These are phyloP conservation scores for Lycopodina hypogea DNA, from an alignment of 37 sponge, comb jelly and placozoan species.

Conservation along the genomic window DNA sequence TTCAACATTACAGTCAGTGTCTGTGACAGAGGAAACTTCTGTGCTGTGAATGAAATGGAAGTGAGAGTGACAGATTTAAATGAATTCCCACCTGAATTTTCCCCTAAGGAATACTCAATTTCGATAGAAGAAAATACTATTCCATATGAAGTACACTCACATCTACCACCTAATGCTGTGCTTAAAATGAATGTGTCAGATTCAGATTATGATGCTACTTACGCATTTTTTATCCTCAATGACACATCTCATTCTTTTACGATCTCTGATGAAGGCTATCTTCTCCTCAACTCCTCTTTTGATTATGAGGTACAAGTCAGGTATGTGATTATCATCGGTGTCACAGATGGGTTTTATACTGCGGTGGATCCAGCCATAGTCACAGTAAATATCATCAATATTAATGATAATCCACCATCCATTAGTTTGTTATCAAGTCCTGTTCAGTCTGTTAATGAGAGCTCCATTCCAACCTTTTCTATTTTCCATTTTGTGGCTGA, in stretches of 20 bases:
- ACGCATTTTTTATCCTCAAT: conserved; percentile 9
- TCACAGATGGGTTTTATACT: conserved; percentile 26
- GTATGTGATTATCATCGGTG: conserved; percentile 14
- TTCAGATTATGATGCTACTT: neutral
- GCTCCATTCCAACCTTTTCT: conserved; percentile 12
- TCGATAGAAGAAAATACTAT: conserved; percentile 25
- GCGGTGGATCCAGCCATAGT: conserved; percentile 32
- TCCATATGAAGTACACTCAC: neutral
- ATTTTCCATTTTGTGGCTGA: conserved; percentile 16
- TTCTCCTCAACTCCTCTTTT: conserved; percentile 28
- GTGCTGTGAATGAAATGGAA: conserved; percentile 5
- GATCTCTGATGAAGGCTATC: conserved; percentile 31
- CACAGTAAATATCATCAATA: conserved; percentile 40
- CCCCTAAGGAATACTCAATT: conserved; percentile 9
- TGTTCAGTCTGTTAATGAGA: conserved; percentile 10
- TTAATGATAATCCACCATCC: conserved; percentile 64
- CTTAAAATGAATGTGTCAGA: conserved; percentile 10
- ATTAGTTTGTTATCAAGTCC: neutral
- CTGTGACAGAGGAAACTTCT: conserved; percentile 46
- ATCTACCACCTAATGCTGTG: conserved; percentile 33
- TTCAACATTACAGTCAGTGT: conserved; percentile 42
- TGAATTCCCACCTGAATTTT: conserved; percentile 39
- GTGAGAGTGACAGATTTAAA: conserved; percentile 25
- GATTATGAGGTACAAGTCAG: conserved; percentile 35
- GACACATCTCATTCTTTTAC: conserved; percentile 24